Conservation (phyloP, 1,140 invertebrate species). For the Olivierus martensii region DNA sequence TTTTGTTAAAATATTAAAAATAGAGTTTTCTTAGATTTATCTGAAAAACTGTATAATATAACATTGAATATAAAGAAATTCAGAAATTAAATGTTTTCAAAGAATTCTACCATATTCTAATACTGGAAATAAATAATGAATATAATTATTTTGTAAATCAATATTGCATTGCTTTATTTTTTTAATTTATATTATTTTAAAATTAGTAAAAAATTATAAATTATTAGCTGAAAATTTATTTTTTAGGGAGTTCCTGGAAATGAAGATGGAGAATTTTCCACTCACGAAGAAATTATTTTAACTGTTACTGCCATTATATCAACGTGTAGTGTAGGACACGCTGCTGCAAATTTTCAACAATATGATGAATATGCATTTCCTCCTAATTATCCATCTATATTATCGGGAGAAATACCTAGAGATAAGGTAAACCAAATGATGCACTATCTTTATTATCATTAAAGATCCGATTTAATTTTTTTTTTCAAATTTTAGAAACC, state of each 20-base stretch:
- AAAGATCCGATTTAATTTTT: neutral
- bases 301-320: conserved; percentile 32
- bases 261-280: conserved; percentile 26
- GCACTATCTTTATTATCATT: neutral
- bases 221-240: neutral
- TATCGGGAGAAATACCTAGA: conserved; percentile 28
- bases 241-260: conserved; percentile 26
- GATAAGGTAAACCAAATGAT: conserved; percentile 27
- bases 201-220: no score
- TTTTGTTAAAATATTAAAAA: no score
- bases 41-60: no score
- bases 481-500: conserved; percentile 1
- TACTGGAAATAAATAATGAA: no score
- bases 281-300: conserved; percentile 27
- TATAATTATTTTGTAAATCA: no score
- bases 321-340: conserved; percentile 35
- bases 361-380: conserved; percentile 35
- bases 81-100: no score
- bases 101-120: no score
- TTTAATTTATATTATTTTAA: no score
- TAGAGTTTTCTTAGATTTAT: no score
- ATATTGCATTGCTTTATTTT: no score
- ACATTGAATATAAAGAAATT: no score
- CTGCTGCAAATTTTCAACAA: conserved; percentile 34
- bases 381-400: conserved; percentile 35